Percentiles rank a stretch among this genome's conserved stretches.
Conservation (phyloP, 2,113 vertebrate genomes). For the Cryptomyrus ogoouensis region DNA sequence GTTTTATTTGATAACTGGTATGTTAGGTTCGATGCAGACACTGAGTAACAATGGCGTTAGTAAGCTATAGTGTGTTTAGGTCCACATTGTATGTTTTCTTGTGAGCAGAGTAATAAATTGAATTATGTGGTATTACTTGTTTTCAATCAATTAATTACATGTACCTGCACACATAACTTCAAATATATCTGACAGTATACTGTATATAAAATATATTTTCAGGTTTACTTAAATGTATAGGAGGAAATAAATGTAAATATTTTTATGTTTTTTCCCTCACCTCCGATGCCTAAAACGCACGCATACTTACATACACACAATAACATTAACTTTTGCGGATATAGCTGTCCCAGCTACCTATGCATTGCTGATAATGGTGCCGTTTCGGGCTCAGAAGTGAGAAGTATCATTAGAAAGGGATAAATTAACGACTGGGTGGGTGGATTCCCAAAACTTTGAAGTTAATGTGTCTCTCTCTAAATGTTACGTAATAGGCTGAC, state of each 20-base stretch:
- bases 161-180: background rate
- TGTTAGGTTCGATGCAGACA: background rate
- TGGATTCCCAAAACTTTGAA: background rate
- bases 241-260: background rate
- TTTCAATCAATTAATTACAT: background rate
- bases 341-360: background rate
- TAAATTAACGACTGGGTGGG: background rate
- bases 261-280: background rate
- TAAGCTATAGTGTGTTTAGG: conserved; percentile 17
- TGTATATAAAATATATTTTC: background rate
- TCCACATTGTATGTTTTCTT: background rate
- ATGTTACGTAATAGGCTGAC: background rate
- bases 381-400: background rate
- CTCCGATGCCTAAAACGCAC: background rate
- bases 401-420: background rate
- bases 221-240: background rate
- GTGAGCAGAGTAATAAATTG: conserved; percentile 15
- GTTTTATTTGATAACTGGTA: conserved; percentile 24
- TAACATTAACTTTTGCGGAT: background rate
- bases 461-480: background rate
- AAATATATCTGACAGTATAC: background rate
- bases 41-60: background rate
- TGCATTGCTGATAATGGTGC: background rate
- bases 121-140: background rate
- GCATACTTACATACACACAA: background rate